phyloP scores from a whole-genome alignment of 2,797 vertebrate species.

The Loris lydekkerianus region DNA sequence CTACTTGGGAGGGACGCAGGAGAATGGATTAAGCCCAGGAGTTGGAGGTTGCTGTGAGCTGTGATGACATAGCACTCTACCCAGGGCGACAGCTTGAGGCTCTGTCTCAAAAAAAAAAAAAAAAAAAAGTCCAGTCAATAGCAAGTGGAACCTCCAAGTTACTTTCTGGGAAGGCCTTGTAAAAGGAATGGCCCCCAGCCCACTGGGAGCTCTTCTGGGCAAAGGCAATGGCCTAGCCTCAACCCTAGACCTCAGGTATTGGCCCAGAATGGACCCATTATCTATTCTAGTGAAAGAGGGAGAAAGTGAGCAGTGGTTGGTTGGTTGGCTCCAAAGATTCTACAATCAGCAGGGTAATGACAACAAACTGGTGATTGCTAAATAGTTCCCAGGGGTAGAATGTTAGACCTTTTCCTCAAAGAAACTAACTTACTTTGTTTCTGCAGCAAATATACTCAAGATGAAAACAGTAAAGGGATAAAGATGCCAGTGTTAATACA shows the following conservation, averaged over 20 bases:
- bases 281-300: constrained; percentile 14
- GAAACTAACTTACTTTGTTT: constrained; percentile 50
- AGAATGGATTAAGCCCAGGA: no score
- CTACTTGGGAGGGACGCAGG: no score
- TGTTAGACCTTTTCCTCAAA: constrained; percentile 34
- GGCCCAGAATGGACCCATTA: constrained; percentile 15
- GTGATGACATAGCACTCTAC: no score
- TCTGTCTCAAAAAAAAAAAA: no score
- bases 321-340: constrained; percentile 52
- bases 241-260: constrained; percentile 7
- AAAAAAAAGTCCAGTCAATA: neutral
- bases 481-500: constrained; percentile 43
- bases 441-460: constrained; percentile 8
- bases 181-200: neutral
- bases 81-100: no score
- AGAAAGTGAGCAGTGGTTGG: neutral
- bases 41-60: no score
- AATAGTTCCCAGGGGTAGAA: constrained; percentile 48
- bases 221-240: constrained; percentile 4
- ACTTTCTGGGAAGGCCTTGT: constrained; percentile 13
- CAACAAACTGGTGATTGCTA: constrained; percentile 54
- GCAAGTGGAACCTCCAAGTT: constrained; percentile 27
- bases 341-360: constrained; percentile 50
- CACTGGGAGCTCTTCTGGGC: neutral
- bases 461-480: constrained; percentile 26